These are phyloP conservation scores for Bilobella aurantiaca DNA, from an alignment of 1,140 invertebrate species.

Conservation along the genomic window DNA sequence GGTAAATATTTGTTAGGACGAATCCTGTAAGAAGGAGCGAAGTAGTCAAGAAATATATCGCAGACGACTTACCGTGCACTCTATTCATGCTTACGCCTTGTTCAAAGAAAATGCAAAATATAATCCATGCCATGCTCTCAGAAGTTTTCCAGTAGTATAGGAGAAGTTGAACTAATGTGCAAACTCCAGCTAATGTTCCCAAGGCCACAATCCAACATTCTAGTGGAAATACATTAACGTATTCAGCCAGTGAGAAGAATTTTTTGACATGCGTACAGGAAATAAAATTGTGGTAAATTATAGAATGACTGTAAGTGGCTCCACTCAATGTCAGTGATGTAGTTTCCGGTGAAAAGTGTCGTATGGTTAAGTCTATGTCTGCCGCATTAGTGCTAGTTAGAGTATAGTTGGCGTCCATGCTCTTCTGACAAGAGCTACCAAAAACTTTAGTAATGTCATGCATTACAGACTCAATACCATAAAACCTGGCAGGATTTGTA, in stretches of 20 bases:
- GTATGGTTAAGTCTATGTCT: not conserved
- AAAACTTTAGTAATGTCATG: too few species aligned
- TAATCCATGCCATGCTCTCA: not conserved
- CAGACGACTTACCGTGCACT: not conserved
- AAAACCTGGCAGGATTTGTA: too few species aligned
- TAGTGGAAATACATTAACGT: not conserved
- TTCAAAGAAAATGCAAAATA: not conserved
- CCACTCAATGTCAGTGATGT: not conserved
- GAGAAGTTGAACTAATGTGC: not conserved
- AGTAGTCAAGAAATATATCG: not conserved
- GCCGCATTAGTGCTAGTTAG: not conserved
- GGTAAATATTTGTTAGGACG: not conserved
- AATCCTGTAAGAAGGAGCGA: not conserved
- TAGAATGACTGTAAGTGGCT: not conserved
- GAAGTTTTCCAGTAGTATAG: not conserved
- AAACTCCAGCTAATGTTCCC: not conserved
- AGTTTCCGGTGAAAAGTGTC: not conserved
- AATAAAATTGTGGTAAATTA: not conserved
- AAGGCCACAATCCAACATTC: not conserved
- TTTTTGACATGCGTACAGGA: not conserved
- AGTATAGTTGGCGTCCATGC: too few species aligned
- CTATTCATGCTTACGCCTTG: not conserved
- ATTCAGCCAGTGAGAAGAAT: not conserved
- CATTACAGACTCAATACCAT: too few species aligned
- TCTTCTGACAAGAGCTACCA: too few species aligned